These are phyloP conservation scores for Bombus haemorrhoidalis DNA, from an alignment of 1,140 invertebrate species.

Conservation along the genomic window DNA sequence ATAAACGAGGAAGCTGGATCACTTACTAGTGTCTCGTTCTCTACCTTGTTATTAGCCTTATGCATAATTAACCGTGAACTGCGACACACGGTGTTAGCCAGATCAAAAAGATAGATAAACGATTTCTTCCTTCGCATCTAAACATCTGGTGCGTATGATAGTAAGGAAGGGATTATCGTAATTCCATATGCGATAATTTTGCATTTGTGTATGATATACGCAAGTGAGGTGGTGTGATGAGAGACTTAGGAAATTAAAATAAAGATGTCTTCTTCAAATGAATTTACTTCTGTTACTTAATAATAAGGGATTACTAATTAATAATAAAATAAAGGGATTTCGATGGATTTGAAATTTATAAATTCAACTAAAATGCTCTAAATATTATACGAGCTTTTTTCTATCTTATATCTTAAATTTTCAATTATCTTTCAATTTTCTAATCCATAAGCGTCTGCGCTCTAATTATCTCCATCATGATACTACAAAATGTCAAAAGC, in stretches of 20 bases:
- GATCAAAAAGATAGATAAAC: background rate
- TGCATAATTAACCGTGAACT: slow-evolving; percentile 1
- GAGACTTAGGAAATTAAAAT: background rate
- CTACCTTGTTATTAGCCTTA: background rate
- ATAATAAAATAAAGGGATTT: too few relatives aligned
- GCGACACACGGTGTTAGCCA: too few relatives aligned
- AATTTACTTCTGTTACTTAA: too few relatives aligned
- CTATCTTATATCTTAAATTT: too few relatives aligned
- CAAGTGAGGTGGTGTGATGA: too few relatives aligned
- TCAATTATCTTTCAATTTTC: too few relatives aligned
- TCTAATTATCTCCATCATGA: background rate
- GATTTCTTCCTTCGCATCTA: background rate
- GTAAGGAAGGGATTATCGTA: background rate
- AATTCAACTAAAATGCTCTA: too few relatives aligned
- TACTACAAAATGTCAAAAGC: background rate
- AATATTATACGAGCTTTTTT: too few relatives aligned
- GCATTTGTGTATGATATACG: too few relatives aligned
- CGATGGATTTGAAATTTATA: too few relatives aligned
- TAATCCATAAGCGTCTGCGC: background rate
- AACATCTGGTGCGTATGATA: background rate
- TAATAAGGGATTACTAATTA: too few relatives aligned
- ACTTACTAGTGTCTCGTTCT: background rate
- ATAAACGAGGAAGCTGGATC: background rate
- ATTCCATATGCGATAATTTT: background rate
- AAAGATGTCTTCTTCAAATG: too few relatives aligned